Percentiles rank a stretch among this genome's conserved stretches.
These are phyloP conservation scores for Aphodius sticticus DNA, from an alignment of 2,888 invertebrate species.

Conservation along the genomic window DNA sequence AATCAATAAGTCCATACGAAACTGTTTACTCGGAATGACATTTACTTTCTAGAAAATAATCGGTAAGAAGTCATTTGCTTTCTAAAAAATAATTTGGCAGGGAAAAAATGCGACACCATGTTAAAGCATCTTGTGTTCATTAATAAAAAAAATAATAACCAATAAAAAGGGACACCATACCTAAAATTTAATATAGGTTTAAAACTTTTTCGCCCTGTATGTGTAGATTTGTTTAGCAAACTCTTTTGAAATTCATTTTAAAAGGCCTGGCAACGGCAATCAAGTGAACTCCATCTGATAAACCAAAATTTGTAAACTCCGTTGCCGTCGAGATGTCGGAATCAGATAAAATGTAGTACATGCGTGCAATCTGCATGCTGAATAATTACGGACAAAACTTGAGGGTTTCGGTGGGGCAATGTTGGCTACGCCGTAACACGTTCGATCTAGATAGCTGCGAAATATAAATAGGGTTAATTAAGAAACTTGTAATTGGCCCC, in stretches of 20 bases:
- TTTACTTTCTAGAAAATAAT: too few species aligned
- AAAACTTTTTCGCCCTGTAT: too few species aligned
- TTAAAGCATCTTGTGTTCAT: too few species aligned
- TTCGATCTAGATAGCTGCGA: slow-evolving; percentile 36
- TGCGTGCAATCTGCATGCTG: slow-evolving; percentile 23
- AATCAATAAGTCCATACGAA: too few species aligned
- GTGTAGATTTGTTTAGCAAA: too few species aligned
- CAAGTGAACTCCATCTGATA: background rate
- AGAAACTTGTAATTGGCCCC: slow-evolving; percentile 39
- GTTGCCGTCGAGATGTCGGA: slow-evolving; percentile 8
- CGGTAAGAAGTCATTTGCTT: too few species aligned
- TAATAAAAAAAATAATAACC: too few species aligned
- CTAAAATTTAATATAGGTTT: too few species aligned
- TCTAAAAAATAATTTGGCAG: too few species aligned
- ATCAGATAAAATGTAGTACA: slow-evolving; percentile 15
- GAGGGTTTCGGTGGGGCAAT: background rate
- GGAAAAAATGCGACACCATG: too few species aligned
- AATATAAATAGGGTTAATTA: slow-evolving; percentile 40
- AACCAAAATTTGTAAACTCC: background rate
- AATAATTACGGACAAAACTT: slow-evolving; percentile 22
- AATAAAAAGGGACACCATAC: too few species aligned
- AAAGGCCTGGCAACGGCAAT: background rate
- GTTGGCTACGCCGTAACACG: slow-evolving; percentile 20
- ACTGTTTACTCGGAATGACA: too few species aligned
- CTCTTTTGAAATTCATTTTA: background rate